Percentiles rank a stretch among this genome's conserved stretches.
Evolutionary conservation across 2,113 vertebrate genomes (phyloP).

Genomic region (Perca flavescens): DNA sequence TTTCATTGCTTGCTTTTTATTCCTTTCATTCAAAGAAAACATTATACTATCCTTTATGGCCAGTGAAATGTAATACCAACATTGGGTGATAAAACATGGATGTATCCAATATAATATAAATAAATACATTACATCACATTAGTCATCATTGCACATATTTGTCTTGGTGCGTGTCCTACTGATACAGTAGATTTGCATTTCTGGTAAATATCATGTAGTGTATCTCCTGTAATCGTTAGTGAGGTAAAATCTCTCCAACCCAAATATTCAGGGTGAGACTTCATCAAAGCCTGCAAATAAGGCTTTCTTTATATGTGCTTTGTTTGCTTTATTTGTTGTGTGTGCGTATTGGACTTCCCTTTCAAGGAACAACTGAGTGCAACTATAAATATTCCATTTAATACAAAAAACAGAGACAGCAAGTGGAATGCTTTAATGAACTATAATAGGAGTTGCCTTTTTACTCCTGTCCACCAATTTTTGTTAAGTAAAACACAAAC

Average conservation of each 20-base stretch:
- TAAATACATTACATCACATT: not conserved
- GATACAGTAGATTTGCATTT: slow-evolving; percentile 11
- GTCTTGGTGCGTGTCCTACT: not conserved
- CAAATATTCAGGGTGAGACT: slow-evolving; percentile 11
- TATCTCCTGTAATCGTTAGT: slow-evolving; percentile 21
- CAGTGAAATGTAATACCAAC: not conserved
- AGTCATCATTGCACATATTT: not conserved
- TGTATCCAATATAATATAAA: not conserved
- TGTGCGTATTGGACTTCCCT: not conserved
- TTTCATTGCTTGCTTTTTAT: no score
- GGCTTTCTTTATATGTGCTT: slow-evolving; percentile 16
- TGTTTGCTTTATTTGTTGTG: slow-evolving; percentile 1
- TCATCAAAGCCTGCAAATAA: slow-evolving; percentile 3
- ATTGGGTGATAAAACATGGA: not conserved
- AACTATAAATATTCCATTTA: not conserved
- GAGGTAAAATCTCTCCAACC: slow-evolving; percentile 26
- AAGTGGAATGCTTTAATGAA: not conserved
- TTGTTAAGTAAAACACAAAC: not conserved
- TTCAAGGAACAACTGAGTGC: not conserved
- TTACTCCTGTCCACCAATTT: not conserved
- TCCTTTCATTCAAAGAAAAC: not conserved
- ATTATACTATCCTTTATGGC: not conserved
- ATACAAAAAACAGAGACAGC: not conserved
- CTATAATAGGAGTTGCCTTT: not conserved
- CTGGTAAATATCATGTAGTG: not conserved